These are phyloP conservation scores for Crambe crambe DNA, from an alignment of 37 sponge, comb jelly and placozoan genomes.

Conservation along the genomic window DNA sequence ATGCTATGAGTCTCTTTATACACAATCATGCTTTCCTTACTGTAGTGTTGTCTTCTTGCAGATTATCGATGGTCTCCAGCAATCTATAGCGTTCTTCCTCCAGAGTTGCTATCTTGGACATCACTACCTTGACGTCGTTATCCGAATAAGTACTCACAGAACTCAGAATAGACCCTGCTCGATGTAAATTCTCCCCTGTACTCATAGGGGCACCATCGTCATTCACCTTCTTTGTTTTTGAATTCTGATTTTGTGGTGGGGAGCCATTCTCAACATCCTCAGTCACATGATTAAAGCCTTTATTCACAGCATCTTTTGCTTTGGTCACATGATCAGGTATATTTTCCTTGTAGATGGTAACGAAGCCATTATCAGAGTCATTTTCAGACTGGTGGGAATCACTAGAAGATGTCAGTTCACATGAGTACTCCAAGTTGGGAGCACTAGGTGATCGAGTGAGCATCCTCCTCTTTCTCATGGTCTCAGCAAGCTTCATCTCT, in stretches of 20 bases:
- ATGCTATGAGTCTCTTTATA: no score
- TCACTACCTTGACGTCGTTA: slow-evolving; percentile 41
- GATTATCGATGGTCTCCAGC: slow-evolving; percentile 29
- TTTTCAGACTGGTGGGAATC: neutral
- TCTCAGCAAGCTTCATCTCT: neutral
- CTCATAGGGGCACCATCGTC: no score
- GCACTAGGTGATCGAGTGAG: slow-evolving; percentile 9
- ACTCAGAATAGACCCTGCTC: neutral
- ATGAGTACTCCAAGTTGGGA: neutral
- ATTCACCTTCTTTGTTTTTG: neutral
- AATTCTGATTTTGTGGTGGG: neutral
- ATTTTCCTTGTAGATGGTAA: neutral
- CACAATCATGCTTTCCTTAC: neutral
- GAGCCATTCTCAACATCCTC: neutral
- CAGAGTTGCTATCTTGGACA: slow-evolving; percentile 52
- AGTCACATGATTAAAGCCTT: neutral
- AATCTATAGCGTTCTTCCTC: slow-evolving; percentile 46
- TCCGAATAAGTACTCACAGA: slow-evolving; percentile 38
- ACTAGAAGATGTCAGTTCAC: neutral
- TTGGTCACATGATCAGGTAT: neutral
- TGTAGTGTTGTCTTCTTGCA: slow-evolving; percentile 19
- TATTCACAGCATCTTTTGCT: neutral
- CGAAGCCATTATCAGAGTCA: neutral
- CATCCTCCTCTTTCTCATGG: neutral
- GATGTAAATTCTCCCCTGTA: no score